A percentile compares a stretch with the other conserved stretches of the same genome.
Evolutionary conservation across 30 jellyfish, hydroid and myxozoan species (phyloP).

Genomic region (Aurelia coerulea): DNA sequence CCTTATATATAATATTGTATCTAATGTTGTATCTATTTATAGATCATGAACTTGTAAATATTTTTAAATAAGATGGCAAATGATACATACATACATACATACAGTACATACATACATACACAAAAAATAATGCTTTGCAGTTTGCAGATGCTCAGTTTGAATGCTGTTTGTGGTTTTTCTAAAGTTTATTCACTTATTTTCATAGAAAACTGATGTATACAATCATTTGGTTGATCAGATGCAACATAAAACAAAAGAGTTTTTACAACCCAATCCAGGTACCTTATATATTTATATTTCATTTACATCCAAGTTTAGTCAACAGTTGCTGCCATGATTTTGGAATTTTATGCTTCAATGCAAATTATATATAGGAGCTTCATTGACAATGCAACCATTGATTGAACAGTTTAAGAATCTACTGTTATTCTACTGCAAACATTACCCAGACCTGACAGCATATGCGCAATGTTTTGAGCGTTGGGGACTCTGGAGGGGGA

Average conservation of each 20-base stretch:
- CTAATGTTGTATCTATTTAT: too few relatives aligned
- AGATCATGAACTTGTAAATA: too few relatives aligned
- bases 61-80: too few relatives aligned
- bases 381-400: not conserved
- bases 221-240: conserved; percentile 77
- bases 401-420: not conserved
- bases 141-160: not conserved
- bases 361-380: not conserved
- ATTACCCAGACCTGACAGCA: too few relatives aligned
- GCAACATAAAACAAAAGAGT: conserved; percentile 79
- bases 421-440: not conserved
- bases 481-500: too few relatives aligned
- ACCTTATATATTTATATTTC: not conserved
- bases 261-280: conserved; percentile 98
- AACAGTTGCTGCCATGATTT: not conserved
- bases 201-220: conserved; percentile 85
- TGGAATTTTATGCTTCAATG: not conserved
- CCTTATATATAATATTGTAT: too few relatives aligned
- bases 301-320: not conserved
- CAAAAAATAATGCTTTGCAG: not conserved
- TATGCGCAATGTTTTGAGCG: too few relatives aligned
- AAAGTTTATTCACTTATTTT: not conserved
- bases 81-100: too few relatives aligned
- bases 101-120: too few relatives aligned
- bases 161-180: not conserved